Evolutionary conservation across 2,888 invertebrate genomes (phyloP).

Genomic region (Trachelus iudaicus): DNA sequence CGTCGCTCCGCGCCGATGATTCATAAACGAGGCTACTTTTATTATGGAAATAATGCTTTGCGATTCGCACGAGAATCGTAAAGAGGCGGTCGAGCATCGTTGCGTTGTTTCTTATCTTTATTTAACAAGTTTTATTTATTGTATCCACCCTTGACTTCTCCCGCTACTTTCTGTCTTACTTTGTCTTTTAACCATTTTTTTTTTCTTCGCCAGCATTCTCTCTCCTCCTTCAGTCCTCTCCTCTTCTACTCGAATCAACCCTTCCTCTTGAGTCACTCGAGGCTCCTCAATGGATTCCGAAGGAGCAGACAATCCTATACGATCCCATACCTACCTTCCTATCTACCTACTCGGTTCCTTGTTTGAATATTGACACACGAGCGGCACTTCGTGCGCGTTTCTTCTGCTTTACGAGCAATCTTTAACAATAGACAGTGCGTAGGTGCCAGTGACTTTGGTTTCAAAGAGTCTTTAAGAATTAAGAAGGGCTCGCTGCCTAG

Average conservation of each 20-base stretch:
- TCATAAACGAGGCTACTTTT: neutral
- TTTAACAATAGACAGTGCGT: conserved; percentile 20
- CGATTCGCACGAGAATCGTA: neutral
- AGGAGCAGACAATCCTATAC: neutral
- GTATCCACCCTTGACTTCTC: neutral
- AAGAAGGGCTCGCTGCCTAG: neutral
- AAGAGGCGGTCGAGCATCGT: neutral
- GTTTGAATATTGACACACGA: conserved; percentile 3
- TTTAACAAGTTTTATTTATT: neutral
- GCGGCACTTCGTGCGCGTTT: conserved; percentile 16
- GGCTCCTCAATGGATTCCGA: neutral
- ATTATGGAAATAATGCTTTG: neutral
- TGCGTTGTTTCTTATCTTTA: neutral
- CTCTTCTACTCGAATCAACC: neutral
- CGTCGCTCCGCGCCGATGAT: neutral
- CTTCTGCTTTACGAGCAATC: conserved; percentile 13
- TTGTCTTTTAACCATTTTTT: no score
- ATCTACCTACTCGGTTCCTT: neutral
- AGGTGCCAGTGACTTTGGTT: neutral
- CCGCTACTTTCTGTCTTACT: neutral
- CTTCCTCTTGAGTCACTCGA: neutral
- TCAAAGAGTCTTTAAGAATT: neutral
- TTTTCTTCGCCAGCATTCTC: neutral
- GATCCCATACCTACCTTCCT: neutral
- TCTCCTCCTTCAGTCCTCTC: neutral